Evolutionary conservation across 2,797 vertebrate genomes (phyloP).

Genomic region (Rachycentron canadum): DNA sequence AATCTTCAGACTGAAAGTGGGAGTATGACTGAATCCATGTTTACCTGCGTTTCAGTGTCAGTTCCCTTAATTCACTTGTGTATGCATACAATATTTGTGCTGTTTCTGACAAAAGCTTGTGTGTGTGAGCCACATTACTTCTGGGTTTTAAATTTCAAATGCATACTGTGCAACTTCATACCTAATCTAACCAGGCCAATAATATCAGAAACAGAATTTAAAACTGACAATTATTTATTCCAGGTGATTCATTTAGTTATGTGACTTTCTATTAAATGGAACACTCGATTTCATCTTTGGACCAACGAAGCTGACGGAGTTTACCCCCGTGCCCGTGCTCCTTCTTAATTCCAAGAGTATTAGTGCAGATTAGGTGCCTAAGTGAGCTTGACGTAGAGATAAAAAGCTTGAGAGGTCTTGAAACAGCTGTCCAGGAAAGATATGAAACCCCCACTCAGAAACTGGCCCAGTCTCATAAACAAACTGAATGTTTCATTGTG

Average conservation of each 20-base stretch:
- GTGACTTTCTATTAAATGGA: conserved; percentile 40
- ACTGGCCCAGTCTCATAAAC: too few species aligned
- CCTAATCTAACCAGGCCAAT: conserved; percentile 57
- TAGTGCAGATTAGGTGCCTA: conserved; percentile 75
- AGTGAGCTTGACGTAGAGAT: conserved; percentile 73
- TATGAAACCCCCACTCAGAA: conserved; percentile 42
- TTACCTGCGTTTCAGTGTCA: conserved; percentile 3
- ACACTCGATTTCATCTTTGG: conserved; percentile 23
- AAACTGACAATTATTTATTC: conserved; percentile 49
- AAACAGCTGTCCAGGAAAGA: conserved; percentile 76
- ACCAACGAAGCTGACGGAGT: conserved; percentile 31
- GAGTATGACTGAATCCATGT: neutral
- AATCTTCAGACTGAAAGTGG: conserved; percentile 9
- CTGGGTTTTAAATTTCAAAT: conserved; percentile 57
- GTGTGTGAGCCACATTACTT: conserved; percentile 42
- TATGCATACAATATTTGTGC: conserved; percentile 31
- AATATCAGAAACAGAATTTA: conserved; percentile 59
- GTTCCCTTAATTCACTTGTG: conserved; percentile 7
- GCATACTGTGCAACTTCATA: conserved; percentile 57
- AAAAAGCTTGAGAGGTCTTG: conserved; percentile 74
- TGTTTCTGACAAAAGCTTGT: conserved; percentile 58
- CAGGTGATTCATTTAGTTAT: conserved; percentile 40
- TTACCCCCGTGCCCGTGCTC: conserved; percentile 6
- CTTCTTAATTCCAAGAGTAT: conserved; percentile 71
- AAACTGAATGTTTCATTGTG: too few species aligned